Conservation (phyloP, 2,113 vertebrate species). For the Campylomormyrus tamandua region DNA sequence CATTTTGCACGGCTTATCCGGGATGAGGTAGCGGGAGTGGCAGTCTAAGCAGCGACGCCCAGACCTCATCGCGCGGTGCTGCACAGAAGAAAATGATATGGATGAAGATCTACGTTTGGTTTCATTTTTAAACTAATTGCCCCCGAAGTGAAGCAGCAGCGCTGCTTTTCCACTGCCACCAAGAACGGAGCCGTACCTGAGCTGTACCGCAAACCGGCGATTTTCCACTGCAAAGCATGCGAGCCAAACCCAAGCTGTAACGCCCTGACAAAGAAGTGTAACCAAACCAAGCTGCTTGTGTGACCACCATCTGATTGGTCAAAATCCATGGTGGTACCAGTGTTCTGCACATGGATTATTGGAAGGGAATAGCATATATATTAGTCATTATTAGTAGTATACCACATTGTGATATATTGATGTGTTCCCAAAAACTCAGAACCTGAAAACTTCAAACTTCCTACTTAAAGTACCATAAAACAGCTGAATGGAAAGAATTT, state of each 20-base stretch:
- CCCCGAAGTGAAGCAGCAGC: background rate
- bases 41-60: background rate
- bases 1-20: background rate
- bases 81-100: background rate
- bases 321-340: background rate
- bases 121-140: background rate
- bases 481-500: background rate
- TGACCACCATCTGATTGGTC: background rate
- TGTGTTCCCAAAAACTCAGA: background rate
- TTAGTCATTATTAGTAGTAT: background rate
- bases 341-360: background rate
- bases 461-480: background rate
- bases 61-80: background rate
- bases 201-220: background rate
- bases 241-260: background rate
- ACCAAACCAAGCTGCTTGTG: background rate
- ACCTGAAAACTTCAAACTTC: background rate
- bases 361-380: background rate
- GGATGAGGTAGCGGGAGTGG: background rate
- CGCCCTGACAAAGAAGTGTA: background rate
- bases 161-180: background rate
- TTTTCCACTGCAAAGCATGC: background rate
- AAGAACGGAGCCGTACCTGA: background rate
- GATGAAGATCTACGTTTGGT: background rate
- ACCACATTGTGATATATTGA: background rate